phyloP scores from a whole-genome alignment of 2,888 invertebrate species.

The Stenurella melanura region DNA sequence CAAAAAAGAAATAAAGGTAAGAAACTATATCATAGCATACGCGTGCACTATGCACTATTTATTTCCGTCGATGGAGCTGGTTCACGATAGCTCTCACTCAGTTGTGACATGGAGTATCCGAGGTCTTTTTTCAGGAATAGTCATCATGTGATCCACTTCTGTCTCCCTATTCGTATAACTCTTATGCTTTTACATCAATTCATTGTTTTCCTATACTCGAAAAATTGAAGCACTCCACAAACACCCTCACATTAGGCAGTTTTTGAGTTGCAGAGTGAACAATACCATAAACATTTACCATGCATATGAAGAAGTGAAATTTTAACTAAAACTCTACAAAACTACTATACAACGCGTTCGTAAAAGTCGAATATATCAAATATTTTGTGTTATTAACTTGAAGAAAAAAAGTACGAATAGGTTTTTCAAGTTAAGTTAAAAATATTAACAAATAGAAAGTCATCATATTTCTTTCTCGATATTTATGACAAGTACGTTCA shows the following conservation, averaged over 20 bases:
- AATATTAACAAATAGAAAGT: no score
- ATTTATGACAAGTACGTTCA: no score
- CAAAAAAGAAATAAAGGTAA: background rate
- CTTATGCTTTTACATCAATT: conserved; percentile 4
- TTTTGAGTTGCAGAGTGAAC: background rate
- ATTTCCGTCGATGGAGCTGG: background rate
- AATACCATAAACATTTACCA: background rate
- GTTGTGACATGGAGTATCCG: background rate
- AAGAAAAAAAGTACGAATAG: no score
- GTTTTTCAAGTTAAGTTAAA: no score
- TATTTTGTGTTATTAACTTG: no score
- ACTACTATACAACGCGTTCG: no score
- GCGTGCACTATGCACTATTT: background rate
- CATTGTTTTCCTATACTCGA: background rate
- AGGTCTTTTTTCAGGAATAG: background rate
- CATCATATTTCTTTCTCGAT: no score
- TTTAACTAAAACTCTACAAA: no score
- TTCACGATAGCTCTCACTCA: conserved; percentile 3
- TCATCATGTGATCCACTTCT: background rate
- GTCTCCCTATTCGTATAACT: conserved; percentile 7
- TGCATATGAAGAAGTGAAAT: no score
- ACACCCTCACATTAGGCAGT: background rate
- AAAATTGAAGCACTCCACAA: conserved; percentile 2
- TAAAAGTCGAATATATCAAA: no score
- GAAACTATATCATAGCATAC: background rate